A percentile compares a stretch with the other conserved stretches of the same genome.
Evolutionary conservation across 2,797 vertebrate genomes (phyloP).

Genomic region (Phataginus tricuspis): DNA sequence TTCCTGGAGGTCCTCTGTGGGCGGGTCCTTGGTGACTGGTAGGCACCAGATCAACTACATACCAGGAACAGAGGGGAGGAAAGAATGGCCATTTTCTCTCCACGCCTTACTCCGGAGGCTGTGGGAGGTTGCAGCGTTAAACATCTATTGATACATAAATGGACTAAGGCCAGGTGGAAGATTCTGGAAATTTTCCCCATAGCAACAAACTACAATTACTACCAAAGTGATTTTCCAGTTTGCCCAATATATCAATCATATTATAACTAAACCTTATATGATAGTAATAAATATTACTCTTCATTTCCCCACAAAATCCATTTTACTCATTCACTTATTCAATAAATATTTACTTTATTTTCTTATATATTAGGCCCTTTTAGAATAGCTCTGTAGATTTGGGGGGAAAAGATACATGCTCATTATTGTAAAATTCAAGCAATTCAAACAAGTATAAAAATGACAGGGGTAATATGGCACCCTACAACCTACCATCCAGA

Average conservation of each 20-base stretch:
- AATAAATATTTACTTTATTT: conserved; percentile 24
- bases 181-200: no score
- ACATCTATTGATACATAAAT: no score
- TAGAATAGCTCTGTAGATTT: neutral
- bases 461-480: neutral
- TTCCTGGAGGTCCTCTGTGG: no score
- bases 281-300: conserved; percentile 1
- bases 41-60: no score
- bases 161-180: no score
- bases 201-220: neutral
- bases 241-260: neutral
- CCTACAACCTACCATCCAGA: neutral
- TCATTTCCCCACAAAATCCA: neutral
- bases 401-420: neutral
- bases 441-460: conserved; percentile 49
- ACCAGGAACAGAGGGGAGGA: no score
- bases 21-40: no score
- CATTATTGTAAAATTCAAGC: conserved; percentile 48
- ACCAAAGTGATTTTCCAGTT: neutral
- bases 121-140: no score
- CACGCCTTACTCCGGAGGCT: no score
- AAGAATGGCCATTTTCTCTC: no score
- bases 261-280: conserved; percentile 19
- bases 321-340: neutral
- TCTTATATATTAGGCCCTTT: conserved; percentile 12